A percentile compares a stretch with the other conserved stretches of the same genome.
phyloP scores from a whole-genome alignment of 1,140 invertebrate species.

The Ectropis grisescens region DNA sequence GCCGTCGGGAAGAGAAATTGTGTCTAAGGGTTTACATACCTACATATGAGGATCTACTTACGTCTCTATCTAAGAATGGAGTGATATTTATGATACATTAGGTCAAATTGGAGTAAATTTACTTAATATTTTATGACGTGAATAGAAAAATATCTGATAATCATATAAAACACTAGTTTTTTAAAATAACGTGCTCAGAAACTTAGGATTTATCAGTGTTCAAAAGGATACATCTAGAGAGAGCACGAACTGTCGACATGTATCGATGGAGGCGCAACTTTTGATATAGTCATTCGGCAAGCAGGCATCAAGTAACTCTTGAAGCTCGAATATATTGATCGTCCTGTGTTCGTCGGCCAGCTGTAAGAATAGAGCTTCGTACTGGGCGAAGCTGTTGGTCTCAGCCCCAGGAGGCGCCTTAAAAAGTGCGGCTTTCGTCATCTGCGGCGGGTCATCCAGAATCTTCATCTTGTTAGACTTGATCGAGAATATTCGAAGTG shows the following conservation, averaged over 20 bases:
- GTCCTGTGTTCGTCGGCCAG: constrained; percentile 90
- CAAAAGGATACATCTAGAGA: constrained; percentile 84
- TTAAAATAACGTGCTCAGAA: no score
- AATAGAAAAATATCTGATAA: no score
- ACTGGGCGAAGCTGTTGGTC: constrained; percentile 84
- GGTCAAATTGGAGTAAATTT: no score
- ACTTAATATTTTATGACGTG: no score
- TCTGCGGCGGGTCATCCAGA: constrained; percentile 80
- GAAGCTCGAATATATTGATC: constrained; percentile 92
- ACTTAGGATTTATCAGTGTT: no score
- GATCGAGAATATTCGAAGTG: constrained; percentile 84
- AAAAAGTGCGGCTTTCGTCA: constrained; percentile 80
- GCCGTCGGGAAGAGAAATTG: no score
- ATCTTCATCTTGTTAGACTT: constrained; percentile 85
- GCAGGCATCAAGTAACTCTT: constrained; percentile 92
- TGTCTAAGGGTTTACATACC: no score
- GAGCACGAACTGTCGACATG: constrained; percentile 90
- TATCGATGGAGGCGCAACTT: constrained; percentile 92
- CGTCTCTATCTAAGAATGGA: no score
- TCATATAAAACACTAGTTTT: no score
- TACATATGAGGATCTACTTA: no score
- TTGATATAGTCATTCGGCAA: constrained; percentile 96
- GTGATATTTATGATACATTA: no score
- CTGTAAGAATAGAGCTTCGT: constrained; percentile 91
- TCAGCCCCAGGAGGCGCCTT: constrained; percentile 78